Base-by-base conservation (phyloP, 1,140 invertebrate genomes). In the Cotesia typhae region DNA sequence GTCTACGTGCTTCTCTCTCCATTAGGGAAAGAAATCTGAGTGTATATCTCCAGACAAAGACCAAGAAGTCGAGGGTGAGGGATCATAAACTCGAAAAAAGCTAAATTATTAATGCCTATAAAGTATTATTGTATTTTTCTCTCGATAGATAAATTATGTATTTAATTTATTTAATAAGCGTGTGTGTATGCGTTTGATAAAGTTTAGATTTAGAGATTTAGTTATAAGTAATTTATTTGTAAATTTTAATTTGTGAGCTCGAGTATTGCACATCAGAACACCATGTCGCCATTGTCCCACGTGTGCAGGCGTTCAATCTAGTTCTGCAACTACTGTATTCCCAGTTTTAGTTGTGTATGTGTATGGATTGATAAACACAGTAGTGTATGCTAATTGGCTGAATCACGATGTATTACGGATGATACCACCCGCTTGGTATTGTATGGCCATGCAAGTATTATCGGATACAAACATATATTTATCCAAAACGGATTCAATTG, bases 51-150 rank as follows among this genome's bases (percentile, higher is more conserved):
- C 10, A 47, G 10, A 47, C 41, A 6, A 7, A 47, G 41, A 47
- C 20, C 17, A 20, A 20, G 51, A 59, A 17, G 14, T 64, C 2
- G 52, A 51, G 59, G 37, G 64, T n/a, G 68, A 59, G 69, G 35
- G 28, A 28, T 60, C 67, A 60, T 69, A 60, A 69, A 69, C 28
- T 60, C 37, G 28, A 36, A 37, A 69, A 69, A 59, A 69, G 60
- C 60, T 55, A 60, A 69, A 69, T 69, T 69, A 57, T 69, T 60
- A 9, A 1, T 59, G 17, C 41, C 41, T 47, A 47, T 47, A 59
- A 20, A 59, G 17, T 59, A 9, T 28, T 59, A 20, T 20, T 59
- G 14, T 38, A 28, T 60, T 60, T 69, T 41, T 37, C 17, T 14
- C 17, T 60, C 67, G 17, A n/a, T 10, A 38, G 14, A 20, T 59